phyloP scores from a whole-genome alignment of 30 jellyfish, hydroid and myxozoan species.

The Turritopsis rubra region DNA sequence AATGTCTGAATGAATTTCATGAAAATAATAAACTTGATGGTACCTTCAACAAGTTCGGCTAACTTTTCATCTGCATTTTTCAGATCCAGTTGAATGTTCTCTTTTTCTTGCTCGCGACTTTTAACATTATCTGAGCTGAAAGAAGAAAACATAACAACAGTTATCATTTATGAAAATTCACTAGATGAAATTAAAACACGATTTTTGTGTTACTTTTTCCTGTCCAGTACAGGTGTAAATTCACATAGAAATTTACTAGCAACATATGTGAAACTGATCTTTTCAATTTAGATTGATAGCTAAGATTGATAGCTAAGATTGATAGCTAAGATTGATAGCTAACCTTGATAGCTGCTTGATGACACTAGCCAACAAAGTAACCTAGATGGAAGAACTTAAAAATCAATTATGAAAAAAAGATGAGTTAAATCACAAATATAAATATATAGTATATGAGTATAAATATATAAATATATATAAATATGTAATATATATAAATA shows the following conservation, averaged over 20 bases:
- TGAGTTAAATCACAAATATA: neutral
- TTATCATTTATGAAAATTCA: neutral
- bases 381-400: constrained; percentile 21
- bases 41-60: constrained; percentile 66
- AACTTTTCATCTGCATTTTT: constrained; percentile 80
- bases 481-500: too few species aligned
- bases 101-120: constrained; percentile 80
- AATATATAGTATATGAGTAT: too few species aligned
- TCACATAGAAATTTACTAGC: too few species aligned
- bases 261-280: too few species aligned
- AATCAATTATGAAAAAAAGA: too few species aligned
- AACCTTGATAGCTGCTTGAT: constrained; percentile 81
- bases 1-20: neutral
- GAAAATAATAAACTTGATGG: neutral
- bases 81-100: constrained; percentile 59
- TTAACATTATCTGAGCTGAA: constrained; percentile 54
- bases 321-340: neutral
- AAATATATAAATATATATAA: too few species aligned
- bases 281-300: too few species aligned
- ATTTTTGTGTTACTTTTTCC: too few species aligned
- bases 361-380: constrained; percentile 66
- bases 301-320: too few species aligned
- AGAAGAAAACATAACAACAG: neutral
- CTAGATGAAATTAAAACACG: neutral
- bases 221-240: too few species aligned